Conservation (phyloP, 1,140 invertebrate genomes). For the Thrips palmi region DNA sequence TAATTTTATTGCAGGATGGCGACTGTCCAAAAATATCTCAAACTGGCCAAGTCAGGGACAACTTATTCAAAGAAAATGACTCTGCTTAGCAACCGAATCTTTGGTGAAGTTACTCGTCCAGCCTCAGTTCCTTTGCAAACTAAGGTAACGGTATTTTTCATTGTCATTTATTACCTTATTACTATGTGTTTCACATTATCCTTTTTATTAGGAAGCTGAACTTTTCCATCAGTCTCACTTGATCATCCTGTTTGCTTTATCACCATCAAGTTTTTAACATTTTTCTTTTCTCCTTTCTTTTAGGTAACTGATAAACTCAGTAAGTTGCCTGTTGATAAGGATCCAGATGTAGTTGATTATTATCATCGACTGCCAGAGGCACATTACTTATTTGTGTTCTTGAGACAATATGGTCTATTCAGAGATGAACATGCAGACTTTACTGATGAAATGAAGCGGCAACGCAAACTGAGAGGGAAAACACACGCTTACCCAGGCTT, state of each 20-base stretch:
- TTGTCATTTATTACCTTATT: neutral
- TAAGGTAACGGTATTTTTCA: neutral
- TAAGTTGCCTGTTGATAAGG: slow-evolving; percentile 51
- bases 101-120: slow-evolving; percentile 65
- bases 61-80: slow-evolving; percentile 74
- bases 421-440: slow-evolving; percentile 86
- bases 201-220: neutral
- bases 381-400: slow-evolving; percentile 41
- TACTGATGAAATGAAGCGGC: slow-evolving; percentile 68
- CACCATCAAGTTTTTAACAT: slow-evolving; percentile 4
- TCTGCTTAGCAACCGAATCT: slow-evolving; percentile 69
- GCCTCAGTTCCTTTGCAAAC: slow-evolving; percentile 24
- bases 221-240: neutral
- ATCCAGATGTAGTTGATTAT: slow-evolving; percentile 56
- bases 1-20: too few species aligned
- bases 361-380: slow-evolving; percentile 74
- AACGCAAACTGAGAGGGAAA: slow-evolving; percentile 62
- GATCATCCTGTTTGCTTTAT: neutral
- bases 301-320: slow-evolving; percentile 64
- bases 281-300: slow-evolving; percentile 10
- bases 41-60: too few species aligned
- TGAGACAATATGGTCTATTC: slow-evolving; percentile 60
- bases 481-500: slow-evolving; percentile 11
- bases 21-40: too few species aligned
- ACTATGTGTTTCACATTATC: neutral